Evolutionary conservation across 2,888 invertebrate genomes (phyloP).

Genomic region (Cantharis nigra): DNA sequence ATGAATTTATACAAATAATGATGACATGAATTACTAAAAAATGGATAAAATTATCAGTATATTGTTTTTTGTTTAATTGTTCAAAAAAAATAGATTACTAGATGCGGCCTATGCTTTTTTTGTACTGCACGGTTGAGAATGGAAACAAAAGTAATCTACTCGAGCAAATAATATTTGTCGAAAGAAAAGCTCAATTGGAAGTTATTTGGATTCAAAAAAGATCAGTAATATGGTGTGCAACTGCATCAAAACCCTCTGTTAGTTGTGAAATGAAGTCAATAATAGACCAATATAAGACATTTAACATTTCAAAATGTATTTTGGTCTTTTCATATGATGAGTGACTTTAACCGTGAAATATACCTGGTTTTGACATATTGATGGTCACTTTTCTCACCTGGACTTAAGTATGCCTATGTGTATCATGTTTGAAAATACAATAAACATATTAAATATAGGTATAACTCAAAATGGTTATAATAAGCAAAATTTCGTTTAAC

Average conservation of each 20-base stretch:
- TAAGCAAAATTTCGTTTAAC: not conserved
- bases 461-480: not conserved
- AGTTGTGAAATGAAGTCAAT: constrained; percentile 33
- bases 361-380: constrained; percentile 29
- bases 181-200: not conserved
- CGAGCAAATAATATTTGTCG: not conserved
- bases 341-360: constrained; percentile 29
- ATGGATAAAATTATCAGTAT: not conserved
- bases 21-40: not conserved
- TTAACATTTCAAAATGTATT: constrained; percentile 26
- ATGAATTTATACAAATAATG: not conserved
- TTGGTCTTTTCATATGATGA: constrained; percentile 18
- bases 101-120: not conserved
- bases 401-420: constrained; percentile 4
- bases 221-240: not conserved
- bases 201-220: not conserved
- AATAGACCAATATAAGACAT: constrained; percentile 31
- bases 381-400: constrained; percentile 23
- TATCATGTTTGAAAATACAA: not conserved
- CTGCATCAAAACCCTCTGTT: constrained; percentile 12
- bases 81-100: not conserved
- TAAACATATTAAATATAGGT: not conserved
- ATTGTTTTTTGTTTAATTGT: constrained; percentile 2
- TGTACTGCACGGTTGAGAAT: not conserved
- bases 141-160: not conserved